phyloP scores from a whole-genome alignment of 2,888 invertebrate genomes.

The Drosophila tripunctata region DNA sequence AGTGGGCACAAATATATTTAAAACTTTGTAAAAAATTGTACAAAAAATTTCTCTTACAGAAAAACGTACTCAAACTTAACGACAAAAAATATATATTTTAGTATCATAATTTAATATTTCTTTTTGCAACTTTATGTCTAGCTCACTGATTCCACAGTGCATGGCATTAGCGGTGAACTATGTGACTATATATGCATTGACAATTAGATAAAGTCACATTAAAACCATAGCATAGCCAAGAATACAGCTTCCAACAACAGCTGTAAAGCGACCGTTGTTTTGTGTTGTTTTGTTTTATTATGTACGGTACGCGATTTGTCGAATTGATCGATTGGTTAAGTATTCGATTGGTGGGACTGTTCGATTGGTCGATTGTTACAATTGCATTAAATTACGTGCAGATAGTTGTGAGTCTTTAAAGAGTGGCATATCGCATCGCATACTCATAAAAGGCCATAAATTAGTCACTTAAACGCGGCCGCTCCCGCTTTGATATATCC shows the following conservation, averaged over 20 bases:
- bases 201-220: constrained; percentile 18
- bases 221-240: not conserved
- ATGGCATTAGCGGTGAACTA: constrained; percentile 1
- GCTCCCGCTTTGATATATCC: constrained; percentile 71
- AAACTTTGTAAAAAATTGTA: too few relatives aligned
- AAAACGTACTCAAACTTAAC: too few relatives aligned
- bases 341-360: constrained; percentile 3
- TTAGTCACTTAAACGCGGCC: constrained; percentile 77
- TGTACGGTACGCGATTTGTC: constrained; percentile 22
- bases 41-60: not conserved
- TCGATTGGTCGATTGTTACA: constrained; percentile 38
- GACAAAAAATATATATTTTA: too few relatives aligned
- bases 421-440: constrained; percentile 46
- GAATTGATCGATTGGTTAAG: constrained; percentile 7
- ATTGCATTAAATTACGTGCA: constrained; percentile 60
- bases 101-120: too few relatives aligned
- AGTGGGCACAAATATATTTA: constrained; percentile 1
- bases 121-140: too few relatives aligned
- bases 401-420: constrained; percentile 9
- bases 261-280: constrained; percentile 32
- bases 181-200: constrained; percentile 2
- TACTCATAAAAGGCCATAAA: constrained; percentile 78
- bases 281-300: constrained; percentile 26
- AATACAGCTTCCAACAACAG: not conserved
- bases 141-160: not conserved